These are phyloP conservation scores for Lathronympha strigana DNA, from an alignment of 2,888 invertebrate species.

Conservation along the genomic window DNA sequence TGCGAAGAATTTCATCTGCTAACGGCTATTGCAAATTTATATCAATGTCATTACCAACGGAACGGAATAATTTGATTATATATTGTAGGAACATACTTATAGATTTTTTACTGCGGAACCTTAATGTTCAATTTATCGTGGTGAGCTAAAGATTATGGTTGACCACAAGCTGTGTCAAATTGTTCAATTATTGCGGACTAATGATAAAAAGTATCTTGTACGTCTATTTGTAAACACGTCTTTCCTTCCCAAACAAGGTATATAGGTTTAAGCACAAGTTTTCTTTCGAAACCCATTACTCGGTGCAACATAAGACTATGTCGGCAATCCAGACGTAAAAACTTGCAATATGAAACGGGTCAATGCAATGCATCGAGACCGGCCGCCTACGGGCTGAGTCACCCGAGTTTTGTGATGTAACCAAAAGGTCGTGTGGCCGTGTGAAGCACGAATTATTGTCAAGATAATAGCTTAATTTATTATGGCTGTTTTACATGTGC, in stretches of 20 bases:
- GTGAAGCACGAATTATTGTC: conserved; percentile 43
- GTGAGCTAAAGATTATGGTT: background rate
- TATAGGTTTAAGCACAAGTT: conserved; percentile 1
- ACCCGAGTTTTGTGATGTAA: conserved; percentile 46
- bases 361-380: conserved; percentile 26
- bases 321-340: conserved; percentile 25
- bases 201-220: too few relatives aligned
- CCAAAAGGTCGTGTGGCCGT: conserved; percentile 43
- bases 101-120: background rate
- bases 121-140: background rate
- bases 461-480: conserved; percentile 7
- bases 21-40: background rate
- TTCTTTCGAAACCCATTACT: conserved; percentile 5
- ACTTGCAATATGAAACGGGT: conserved; percentile 10
- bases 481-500: background rate
- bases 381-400: conserved; percentile 44
- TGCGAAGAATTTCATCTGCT: conserved; percentile 13
- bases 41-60: conserved; percentile 11
- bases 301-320: background rate
- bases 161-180: background rate
- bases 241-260: conserved; percentile 14
- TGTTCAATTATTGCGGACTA: too few relatives aligned
- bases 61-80: background rate
- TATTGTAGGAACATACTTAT: background rate
- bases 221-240: background rate